Evolutionary conservation across 2,797 vertebrate species (phyloP), one percentile per base, ranked within the genome.

Genomic region (Spinus olivaceus): DNA sequence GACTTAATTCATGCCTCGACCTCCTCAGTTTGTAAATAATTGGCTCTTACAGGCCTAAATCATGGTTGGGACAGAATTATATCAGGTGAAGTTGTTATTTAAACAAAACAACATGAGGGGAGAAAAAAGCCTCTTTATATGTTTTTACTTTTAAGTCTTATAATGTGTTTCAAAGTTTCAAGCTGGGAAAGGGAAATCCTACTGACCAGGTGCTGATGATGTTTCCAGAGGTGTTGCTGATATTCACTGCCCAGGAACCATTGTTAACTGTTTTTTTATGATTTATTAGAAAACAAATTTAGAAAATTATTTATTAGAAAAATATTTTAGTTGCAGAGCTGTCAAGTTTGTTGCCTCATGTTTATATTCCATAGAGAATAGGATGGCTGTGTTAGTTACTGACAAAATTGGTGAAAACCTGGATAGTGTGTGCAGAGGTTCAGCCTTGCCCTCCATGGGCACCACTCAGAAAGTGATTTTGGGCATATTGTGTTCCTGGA

Each of bases 251-350:
- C 0, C 19, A 19, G 19, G 22, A 63, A 10, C n/a, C 17, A 8
- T 17, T 67, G 61, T 10, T 41, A 22, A 14, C 16, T 47, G 0
- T 0, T 0, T 23, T 42, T 53, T 30, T 46, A 6, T n/a, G 1
- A 9, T 33, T 79, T 25, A 12, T 20, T 41, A 49, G 42, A 35
- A 57, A 49, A 64, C 41, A 17, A 64, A 41, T 65, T 33, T 25
- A 47, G 42, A 56, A 49, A 33, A 41, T 14, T 14, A 11, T 49
- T 64, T 12, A 1, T 25, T 21, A 18, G 51, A 44, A 69, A n/a
- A 70, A 13, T 59, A 13, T 18, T 47, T 57, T 28, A 30, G 4
- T 44, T 64, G 21, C 3, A 23, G 64, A 50, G 64, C 73, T 66
- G 60, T 57, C 57, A 53, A 67, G 37, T 67, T 76, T 60, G 22